Percentiles rank a stretch among this genome's conserved stretches.
phyloP scores from a whole-genome alignment of 2,888 invertebrate species.

The Drosophila imparisetae region DNA sequence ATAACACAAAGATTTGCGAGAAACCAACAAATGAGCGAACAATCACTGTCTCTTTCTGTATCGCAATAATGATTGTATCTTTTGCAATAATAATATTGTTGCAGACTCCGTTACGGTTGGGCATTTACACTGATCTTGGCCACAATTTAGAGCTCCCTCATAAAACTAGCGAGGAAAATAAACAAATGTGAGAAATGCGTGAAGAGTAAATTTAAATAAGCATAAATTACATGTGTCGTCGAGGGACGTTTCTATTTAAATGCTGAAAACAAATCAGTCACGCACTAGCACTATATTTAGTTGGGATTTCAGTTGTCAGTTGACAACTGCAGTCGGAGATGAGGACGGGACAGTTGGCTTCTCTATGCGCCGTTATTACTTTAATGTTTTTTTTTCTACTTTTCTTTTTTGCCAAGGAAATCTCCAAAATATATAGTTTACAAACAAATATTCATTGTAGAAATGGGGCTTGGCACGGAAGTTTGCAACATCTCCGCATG shows the following conservation, averaged over 20 bases:
- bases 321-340: background rate
- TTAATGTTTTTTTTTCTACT: background rate
- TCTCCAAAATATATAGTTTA: background rate
- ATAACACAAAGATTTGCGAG: slow-evolving; percentile 31
- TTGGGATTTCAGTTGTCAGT: slow-evolving; percentile 47
- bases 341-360: background rate
- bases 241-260: slow-evolving; percentile 1
- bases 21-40: slow-evolving; percentile 5
- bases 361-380: background rate
- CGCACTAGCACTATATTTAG: slow-evolving; percentile 60
- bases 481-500: slow-evolving; percentile 5
- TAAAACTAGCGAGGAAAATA: slow-evolving; percentile 40
- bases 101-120: background rate
- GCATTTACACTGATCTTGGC: slow-evolving; percentile 1
- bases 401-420: background rate
- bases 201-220: slow-evolving; percentile 66
- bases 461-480: slow-evolving; percentile 49
- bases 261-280: slow-evolving; percentile 13
- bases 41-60: slow-evolving; percentile 34
- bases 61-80: background rate
- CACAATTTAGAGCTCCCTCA: background rate
- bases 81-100: slow-evolving; percentile 3
- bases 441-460: background rate
- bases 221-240: slow-evolving; percentile 50
- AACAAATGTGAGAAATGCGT: slow-evolving; percentile 64